Percentiles rank a stretch among this genome's conserved stretches.
phyloP scores from a whole-genome alignment of 2,888 invertebrate species.

The Hartigia nigra region DNA sequence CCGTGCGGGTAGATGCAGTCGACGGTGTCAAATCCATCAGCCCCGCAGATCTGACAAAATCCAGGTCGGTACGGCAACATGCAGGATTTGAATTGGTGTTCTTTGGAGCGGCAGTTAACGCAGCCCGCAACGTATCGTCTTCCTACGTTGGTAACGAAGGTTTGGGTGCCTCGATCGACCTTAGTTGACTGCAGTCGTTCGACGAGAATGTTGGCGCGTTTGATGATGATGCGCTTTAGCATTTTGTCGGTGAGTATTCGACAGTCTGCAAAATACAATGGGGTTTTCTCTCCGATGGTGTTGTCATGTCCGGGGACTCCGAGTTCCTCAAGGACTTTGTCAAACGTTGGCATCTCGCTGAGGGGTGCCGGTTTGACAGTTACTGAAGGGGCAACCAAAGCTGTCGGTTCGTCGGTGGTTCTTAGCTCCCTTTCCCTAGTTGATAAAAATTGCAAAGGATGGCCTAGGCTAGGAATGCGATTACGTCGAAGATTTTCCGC shows the following conservation, averaged over 20 bases:
- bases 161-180: conserved; percentile 18
- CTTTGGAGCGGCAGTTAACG: conserved; percentile 16
- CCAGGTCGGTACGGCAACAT: conserved; percentile 18
- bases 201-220: conserved; percentile 13
- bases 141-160: conserved; percentile 13
- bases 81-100: conserved; percentile 15
- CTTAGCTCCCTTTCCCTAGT: too few species aligned
- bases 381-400: conserved; percentile 22
- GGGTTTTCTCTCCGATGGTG: not conserved
- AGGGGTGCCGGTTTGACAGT: conserved; percentile 12
- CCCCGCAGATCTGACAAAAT: conserved; percentile 18
- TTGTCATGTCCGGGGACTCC: conserved; percentile 1
- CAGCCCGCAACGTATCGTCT: conserved; percentile 15
- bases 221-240: conserved; percentile 14
- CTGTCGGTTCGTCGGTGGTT: conserved; percentile 7
- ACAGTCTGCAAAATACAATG: conserved; percentile 10
- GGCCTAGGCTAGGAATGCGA: too few species aligned
- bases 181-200: conserved; percentile 10
- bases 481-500: too few species aligned
- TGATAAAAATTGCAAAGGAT: too few species aligned
- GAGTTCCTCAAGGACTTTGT: conserved; percentile 13
- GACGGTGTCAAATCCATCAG: conserved; percentile 21
- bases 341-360: conserved; percentile 11
- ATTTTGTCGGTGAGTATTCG: too few species aligned
- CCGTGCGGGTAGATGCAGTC: conserved; percentile 25